Conservation (phyloP, 2,797 vertebrate species). For the Sardinella longiceps region DNA sequence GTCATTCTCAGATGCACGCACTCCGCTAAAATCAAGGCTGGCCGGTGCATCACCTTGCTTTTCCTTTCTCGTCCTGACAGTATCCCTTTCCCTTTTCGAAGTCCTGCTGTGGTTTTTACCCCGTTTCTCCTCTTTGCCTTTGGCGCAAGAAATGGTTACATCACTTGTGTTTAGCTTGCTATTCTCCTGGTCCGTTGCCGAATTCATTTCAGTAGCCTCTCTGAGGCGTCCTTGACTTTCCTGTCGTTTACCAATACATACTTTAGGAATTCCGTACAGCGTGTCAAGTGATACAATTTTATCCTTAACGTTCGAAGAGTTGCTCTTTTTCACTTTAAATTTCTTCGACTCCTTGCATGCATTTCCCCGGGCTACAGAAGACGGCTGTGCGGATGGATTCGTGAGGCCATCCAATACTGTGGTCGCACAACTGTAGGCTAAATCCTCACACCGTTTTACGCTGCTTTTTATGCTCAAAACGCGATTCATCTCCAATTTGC, state of each 20-base stretch:
- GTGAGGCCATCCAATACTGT: constrained; percentile 84
- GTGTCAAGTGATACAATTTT: constrained; percentile 83
- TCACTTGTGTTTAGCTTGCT: constrained; percentile 66
- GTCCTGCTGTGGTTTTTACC: constrained; percentile 79
- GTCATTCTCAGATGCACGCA: constrained; percentile 75
- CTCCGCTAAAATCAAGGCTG: constrained; percentile 70
- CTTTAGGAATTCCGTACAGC: constrained; percentile 85
- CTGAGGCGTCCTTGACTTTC: constrained; percentile 86
- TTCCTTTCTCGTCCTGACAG: constrained; percentile 81
- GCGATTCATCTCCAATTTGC: constrained; percentile 92
- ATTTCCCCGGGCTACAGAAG: constrained; percentile 84
- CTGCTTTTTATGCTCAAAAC: constrained; percentile 76
- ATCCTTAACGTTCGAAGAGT: constrained; percentile 85
- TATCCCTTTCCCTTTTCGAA: constrained; percentile 84
- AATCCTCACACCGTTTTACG: constrained; percentile 86
- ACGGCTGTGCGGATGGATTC: constrained; percentile 82
- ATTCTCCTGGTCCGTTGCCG: constrained; percentile 78
- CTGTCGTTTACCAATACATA: constrained; percentile 83
- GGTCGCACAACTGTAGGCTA: constrained; percentile 80
- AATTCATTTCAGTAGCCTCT: constrained; percentile 85
- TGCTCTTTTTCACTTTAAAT: constrained; percentile 91
- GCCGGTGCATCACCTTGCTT: constrained; percentile 77
- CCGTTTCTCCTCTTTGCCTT: constrained; percentile 85
- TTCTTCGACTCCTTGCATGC: constrained; percentile 90
- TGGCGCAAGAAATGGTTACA: constrained; percentile 76